Conservation (phyloP, 2,888 invertebrate species). For the Ennomos quercinarius region DNA sequence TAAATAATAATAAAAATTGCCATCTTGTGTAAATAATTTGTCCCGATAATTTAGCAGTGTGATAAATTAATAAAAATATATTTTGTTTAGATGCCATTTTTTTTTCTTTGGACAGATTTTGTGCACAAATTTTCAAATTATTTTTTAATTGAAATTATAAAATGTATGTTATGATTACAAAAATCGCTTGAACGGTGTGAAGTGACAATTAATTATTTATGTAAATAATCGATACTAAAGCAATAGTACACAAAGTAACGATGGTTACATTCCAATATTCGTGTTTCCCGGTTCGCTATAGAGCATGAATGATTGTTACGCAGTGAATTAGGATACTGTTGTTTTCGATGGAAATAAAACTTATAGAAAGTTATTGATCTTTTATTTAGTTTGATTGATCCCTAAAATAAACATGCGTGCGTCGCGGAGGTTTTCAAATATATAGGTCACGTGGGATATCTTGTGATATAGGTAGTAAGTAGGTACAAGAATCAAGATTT, state of each 20-base stretch:
- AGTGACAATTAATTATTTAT: slow-evolving; percentile 58
- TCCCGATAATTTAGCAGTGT: slow-evolving; percentile 46
- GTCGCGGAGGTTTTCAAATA: too few species aligned
- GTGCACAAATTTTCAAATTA: slow-evolving; percentile 61
- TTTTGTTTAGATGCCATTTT: slow-evolving; percentile 60
- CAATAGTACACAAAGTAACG: slow-evolving; percentile 61
- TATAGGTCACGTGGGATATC: too few species aligned
- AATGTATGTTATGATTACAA: slow-evolving; percentile 43
- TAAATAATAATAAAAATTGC: slow-evolving; percentile 47
- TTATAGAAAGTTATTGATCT: slow-evolving; percentile 69
- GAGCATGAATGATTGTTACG: slow-evolving; percentile 58
- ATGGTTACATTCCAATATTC: slow-evolving; percentile 77
- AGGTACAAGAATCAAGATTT: too few species aligned
- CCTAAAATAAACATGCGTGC: background rate
- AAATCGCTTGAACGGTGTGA: slow-evolving; percentile 48
- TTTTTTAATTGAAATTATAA: slow-evolving; percentile 45
- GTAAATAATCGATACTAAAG: slow-evolving; percentile 58
- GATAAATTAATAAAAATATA: slow-evolving; percentile 58
- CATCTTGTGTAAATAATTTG: slow-evolving; percentile 73
- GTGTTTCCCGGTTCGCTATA: slow-evolving; percentile 57
- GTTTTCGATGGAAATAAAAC: slow-evolving; percentile 80
- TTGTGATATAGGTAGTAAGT: too few species aligned
- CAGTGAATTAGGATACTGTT: slow-evolving; percentile 75
- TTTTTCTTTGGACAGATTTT: slow-evolving; percentile 59
- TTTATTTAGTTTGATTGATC: slow-evolving; percentile 44